Evolutionary conservation across 1,140 invertebrate species (phyloP).

Genomic region (Ctenoplectra terminalis): DNA sequence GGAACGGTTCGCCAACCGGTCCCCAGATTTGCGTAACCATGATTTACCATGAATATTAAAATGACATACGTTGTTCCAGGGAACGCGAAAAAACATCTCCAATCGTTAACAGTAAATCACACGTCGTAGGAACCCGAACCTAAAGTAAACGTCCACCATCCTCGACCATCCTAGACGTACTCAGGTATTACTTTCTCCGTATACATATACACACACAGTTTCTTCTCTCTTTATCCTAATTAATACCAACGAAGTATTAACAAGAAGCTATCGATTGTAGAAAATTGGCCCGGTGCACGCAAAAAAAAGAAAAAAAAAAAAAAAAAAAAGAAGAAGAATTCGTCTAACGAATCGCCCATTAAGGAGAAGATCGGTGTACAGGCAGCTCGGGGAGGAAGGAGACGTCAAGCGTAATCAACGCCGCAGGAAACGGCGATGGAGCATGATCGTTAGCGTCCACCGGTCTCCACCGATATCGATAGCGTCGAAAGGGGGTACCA

Average conservation of each 20-base stretch:
- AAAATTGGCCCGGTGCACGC: neutral
- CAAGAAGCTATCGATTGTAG: neutral
- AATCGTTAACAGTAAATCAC: neutral
- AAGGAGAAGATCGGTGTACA: neutral
- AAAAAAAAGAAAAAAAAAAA: no score
- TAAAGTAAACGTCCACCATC: neutral
- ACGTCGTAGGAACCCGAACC: neutral
- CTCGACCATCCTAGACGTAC: neutral
- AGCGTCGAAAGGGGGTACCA: neutral
- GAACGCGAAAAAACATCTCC: neutral
- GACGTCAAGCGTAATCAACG: neutral
- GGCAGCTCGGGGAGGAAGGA: neutral
- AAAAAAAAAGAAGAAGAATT: no score
- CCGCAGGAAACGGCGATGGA: constrained; percentile 7
- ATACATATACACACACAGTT: neutral
- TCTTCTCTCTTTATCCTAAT: neutral
- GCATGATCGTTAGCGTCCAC: neutral
- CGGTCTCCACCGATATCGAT: neutral
- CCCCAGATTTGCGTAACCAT: neutral
- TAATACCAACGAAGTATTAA: neutral
- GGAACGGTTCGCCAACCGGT: neutral
- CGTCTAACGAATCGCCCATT: constrained; percentile 11
- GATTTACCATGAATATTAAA: constrained; percentile 7
- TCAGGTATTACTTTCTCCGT: constrained; percentile 7
- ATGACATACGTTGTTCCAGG: neutral